Evolutionary conservation across 1,140 invertebrate species (phyloP).

Genomic region (Atopsyche davidsoni): DNA sequence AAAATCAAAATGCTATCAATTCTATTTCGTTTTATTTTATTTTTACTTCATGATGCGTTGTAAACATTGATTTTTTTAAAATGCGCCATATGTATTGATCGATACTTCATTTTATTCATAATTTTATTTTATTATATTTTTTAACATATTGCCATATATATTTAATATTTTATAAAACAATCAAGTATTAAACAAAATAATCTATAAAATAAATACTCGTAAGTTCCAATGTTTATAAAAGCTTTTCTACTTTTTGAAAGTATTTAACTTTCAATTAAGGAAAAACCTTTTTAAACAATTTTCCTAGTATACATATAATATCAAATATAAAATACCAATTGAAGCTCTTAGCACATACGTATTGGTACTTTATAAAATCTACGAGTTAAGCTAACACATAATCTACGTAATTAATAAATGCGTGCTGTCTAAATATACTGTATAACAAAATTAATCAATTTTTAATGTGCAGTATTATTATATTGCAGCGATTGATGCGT

Average conservation of each 20-base stretch:
- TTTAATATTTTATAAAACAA: neutral
- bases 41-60: neutral
- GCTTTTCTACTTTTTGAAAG: conserved; percentile 24
- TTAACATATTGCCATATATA: neutral
- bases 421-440: no score
- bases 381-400: no score
- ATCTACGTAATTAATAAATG: no score
- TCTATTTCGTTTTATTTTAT: neutral
- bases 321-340: neutral
- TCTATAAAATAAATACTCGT: no score
- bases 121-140: neutral
- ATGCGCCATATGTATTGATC: no score
- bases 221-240: conserved; percentile 22
- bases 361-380: no score
- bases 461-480: no score
- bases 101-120: neutral
- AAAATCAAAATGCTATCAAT: neutral
- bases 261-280: conserved; percentile 16
- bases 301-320: neutral
- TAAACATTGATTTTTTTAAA: neutral
- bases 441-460: no score
- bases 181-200: neutral
- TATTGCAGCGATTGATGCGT: no score
- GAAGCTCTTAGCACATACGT: no score
- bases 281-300: conserved; percentile 28